These are phyloP conservation scores for Eledone cirrhosa DNA, from an alignment of 2,888 invertebrate species.

Conservation along the genomic window DNA sequence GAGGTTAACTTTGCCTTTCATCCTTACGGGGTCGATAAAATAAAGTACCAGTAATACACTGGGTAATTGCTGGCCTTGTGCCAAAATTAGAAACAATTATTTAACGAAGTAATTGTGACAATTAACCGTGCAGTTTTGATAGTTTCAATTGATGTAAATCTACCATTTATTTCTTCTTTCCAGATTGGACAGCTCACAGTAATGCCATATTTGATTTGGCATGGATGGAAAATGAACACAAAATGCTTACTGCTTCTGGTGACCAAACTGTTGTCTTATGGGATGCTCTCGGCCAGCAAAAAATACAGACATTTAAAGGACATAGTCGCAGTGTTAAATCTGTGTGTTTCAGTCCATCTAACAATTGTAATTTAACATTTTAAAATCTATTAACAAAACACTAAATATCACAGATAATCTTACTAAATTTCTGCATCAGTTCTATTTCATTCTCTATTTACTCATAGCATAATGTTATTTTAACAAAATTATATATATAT, in stretches of 20 bases:
- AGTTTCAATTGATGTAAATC: too few relatives aligned
- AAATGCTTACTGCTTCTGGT: constrained; percentile 84
- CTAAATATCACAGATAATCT: too few relatives aligned
- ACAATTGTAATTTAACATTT: constrained; percentile 67
- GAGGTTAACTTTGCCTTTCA: too few relatives aligned
- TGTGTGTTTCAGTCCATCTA: constrained; percentile 77
- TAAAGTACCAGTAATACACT: too few relatives aligned
- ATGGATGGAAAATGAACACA: constrained; percentile 81
- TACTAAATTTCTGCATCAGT: too few relatives aligned
- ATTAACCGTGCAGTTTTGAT: too few relatives aligned
- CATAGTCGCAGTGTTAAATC: constrained; percentile 86
- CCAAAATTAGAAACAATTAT: too few relatives aligned
- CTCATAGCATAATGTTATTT: not conserved
- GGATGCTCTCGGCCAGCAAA: constrained; percentile 72
- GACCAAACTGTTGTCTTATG: constrained; percentile 85
- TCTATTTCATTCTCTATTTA: not conserved
- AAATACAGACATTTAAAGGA: constrained; percentile 72
- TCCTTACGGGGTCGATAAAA: too few relatives aligned
- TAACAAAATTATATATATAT: not conserved
- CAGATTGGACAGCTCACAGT: constrained; percentile 72
- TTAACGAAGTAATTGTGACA: too few relatives aligned
- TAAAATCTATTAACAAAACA: too few relatives aligned
- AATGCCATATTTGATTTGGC: constrained; percentile 91
- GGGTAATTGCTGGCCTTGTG: too few relatives aligned
- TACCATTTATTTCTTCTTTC: constrained; percentile 12